These are phyloP conservation scores for Lepidurus apus DNA, from an alignment of 1,140 invertebrate species.

Conservation along the genomic window DNA sequence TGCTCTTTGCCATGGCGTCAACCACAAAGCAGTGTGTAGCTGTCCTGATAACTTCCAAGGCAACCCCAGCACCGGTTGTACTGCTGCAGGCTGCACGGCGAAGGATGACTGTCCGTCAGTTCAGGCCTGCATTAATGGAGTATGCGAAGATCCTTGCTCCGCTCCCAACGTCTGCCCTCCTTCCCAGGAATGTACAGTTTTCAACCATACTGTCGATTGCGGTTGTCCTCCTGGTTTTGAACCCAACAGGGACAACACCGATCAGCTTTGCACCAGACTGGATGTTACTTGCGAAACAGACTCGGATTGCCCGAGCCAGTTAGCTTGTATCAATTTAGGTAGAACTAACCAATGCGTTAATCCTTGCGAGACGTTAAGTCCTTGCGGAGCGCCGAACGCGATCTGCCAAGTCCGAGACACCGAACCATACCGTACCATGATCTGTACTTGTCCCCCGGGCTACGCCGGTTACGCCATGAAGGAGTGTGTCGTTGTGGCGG, in stretches of 20 bases:
- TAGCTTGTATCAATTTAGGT: slow-evolving; percentile 65
- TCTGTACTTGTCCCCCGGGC: slow-evolving; percentile 80
- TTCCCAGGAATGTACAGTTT: slow-evolving; percentile 67
- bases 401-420: slow-evolving; percentile 73
- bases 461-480: slow-evolving; percentile 58
- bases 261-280: slow-evolving; percentile 38
- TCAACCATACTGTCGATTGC: slow-evolving; percentile 75
- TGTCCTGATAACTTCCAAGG: slow-evolving; percentile 74
- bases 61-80: slow-evolving; percentile 65
- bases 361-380: slow-evolving; percentile 69
- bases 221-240: slow-evolving; percentile 59
- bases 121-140: slow-evolving; percentile 73
- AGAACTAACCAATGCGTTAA: slow-evolving; percentile 63
- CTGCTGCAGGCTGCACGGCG: slow-evolving; percentile 74
- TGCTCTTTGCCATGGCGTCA: slow-evolving; percentile 71
- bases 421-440: slow-evolving; percentile 75
- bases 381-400: slow-evolving; percentile 66
- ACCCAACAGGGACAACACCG: slow-evolving; percentile 37
- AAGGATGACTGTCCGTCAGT: slow-evolving; percentile 81
- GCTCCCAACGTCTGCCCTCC: slow-evolving; percentile 65
- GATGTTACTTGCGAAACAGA: slow-evolving; percentile 61
- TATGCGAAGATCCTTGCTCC: slow-evolving; percentile 79
- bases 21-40: slow-evolving; percentile 68
- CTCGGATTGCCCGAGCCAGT: slow-evolving; percentile 67
- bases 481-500: slow-evolving; percentile 42